A percentile compares a stretch with the other conserved stretches of the same genome.
These are phyloP conservation scores for Apocheima hispidaria DNA, from an alignment of 2,888 invertebrate genomes.

Conservation along the genomic window DNA sequence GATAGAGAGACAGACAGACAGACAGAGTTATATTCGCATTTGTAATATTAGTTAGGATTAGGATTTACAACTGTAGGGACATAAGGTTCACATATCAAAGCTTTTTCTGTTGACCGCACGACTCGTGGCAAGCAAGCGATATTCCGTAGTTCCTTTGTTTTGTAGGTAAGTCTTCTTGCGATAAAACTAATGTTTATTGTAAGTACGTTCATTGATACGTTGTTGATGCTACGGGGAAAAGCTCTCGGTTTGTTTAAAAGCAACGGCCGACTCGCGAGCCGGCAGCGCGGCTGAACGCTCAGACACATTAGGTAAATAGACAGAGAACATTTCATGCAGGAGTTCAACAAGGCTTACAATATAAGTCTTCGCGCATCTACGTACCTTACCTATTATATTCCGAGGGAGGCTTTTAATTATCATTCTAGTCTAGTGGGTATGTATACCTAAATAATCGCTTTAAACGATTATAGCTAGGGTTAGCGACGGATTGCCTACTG, in stretches of 20 bases:
- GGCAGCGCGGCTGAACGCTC: conserved; percentile 61
- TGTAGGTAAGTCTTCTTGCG: background rate
- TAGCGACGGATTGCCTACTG: background rate
- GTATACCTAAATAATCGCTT: background rate
- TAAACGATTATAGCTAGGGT: background rate
- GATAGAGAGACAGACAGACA: too few species aligned
- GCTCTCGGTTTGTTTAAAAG: conserved; percentile 73
- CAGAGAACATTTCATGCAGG: conserved; percentile 50
- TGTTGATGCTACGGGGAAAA: conserved; percentile 72
- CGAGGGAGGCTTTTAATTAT: background rate
- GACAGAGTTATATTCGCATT: too few species aligned
- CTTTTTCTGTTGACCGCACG: background rate
- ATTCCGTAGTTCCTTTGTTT: background rate
- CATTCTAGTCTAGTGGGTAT: background rate
- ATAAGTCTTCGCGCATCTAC: background rate
- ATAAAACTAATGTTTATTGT: conserved; percentile 27
- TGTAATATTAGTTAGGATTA: too few species aligned
- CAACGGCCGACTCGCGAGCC: conserved; percentile 57
- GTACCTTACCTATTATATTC: background rate
- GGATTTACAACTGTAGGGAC: background rate
- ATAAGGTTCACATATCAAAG: background rate
- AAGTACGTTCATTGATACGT: conserved; percentile 63
- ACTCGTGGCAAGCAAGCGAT: background rate
- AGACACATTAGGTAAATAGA: conserved; percentile 78
- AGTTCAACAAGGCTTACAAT: conserved; percentile 4